phyloP scores from a whole-genome alignment of 2,888 invertebrate species.

The Encarsia formosa region DNA sequence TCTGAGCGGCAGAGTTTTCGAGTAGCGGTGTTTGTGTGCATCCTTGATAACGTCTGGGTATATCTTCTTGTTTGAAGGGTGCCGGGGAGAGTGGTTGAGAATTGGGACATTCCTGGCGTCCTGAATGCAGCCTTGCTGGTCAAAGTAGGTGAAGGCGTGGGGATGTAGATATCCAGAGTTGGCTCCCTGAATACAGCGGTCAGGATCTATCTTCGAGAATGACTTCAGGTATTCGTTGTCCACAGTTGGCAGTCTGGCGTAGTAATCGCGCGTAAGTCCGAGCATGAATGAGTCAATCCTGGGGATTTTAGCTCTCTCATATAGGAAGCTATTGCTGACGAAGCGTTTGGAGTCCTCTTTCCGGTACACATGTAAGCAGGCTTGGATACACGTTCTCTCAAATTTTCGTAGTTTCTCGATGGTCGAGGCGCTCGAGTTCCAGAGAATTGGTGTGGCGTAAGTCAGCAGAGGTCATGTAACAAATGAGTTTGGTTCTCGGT shows the following conservation, averaged over 20 bases:
- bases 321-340: neutral
- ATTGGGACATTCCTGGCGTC: neutral
- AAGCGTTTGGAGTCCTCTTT: neutral
- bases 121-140: neutral
- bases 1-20: too few relatives aligned
- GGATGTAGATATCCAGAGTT: neutral
- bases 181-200: too few relatives aligned
- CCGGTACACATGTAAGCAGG: neutral
- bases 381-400: neutral
- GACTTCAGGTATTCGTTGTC: neutral
- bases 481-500: too few relatives aligned
- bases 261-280: neutral
- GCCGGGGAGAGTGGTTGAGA: too few relatives aligned
- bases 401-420: neutral
- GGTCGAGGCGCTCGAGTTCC: neutral
- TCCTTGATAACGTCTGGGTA: too few relatives aligned
- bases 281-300: slow-evolving; percentile 1
- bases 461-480: neutral
- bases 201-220: too few relatives aligned
- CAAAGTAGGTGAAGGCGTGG: neutral
- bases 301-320: neutral
- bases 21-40: too few relatives aligned
- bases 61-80: too few relatives aligned
- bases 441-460: neutral
- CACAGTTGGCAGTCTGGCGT: neutral